phyloP scores from a whole-genome alignment of 2,113 vertebrate species.

The Sprattus sprattus region DNA sequence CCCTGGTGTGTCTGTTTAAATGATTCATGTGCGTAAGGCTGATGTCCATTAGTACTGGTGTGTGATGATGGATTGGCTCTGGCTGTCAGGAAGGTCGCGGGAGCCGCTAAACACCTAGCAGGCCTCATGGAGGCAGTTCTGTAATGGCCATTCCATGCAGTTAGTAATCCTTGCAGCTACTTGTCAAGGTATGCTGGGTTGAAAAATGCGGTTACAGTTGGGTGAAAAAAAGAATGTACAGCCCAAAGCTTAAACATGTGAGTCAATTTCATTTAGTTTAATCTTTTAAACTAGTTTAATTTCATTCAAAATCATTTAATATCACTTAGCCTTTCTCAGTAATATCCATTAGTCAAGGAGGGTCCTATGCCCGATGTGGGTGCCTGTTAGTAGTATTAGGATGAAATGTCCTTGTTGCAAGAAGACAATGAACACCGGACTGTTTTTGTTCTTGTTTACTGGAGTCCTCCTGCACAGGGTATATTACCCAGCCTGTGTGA shows the following conservation, averaged over 20 bases:
- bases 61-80: background rate
- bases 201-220: background rate
- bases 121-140: background rate
- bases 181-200: background rate
- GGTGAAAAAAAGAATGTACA: background rate
- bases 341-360: background rate
- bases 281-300: background rate
- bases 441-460: background rate
- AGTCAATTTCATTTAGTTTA: background rate
- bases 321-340: background rate
- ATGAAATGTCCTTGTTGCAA: background rate
- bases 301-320: background rate
- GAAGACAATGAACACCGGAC: background rate
- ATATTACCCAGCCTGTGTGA: background rate
- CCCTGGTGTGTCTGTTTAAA: background rate
- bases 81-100: background rate
- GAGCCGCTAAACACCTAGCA: background rate
- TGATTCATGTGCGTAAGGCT: background rate
- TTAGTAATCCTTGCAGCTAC: background rate
- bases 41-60: background rate
- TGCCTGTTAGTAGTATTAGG: background rate
- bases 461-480: background rate
- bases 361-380: background rate
- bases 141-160: background rate
- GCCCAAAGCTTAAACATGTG: background rate